Evolutionary conservation across 2,888 invertebrate species (phyloP).

Genomic region (Callyntrura guangdongensis): DNA sequence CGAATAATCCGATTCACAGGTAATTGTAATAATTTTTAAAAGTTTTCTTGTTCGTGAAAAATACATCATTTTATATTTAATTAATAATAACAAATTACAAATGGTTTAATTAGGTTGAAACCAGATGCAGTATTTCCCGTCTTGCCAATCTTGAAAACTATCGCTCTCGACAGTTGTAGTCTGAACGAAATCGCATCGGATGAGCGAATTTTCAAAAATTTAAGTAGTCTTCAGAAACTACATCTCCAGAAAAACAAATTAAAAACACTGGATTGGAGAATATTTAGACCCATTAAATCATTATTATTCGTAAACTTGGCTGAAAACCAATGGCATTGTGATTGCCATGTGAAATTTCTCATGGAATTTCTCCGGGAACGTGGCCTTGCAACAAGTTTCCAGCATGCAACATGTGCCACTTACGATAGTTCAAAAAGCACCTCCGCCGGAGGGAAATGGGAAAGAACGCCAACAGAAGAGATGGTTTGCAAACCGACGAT

Average conservation of each 20-base stretch:
- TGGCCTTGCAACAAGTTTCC: neutral
- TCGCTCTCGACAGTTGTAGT: too few species aligned
- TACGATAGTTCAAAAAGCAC: constrained; percentile 27
- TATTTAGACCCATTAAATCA: neutral
- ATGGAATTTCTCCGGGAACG: constrained; percentile 37
- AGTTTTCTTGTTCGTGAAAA: too few species aligned
- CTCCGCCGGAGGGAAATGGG: constrained; percentile 50
- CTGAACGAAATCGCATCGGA: too few species aligned
- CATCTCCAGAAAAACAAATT: constrained; percentile 4
- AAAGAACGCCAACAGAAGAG: neutral
- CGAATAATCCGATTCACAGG: too few species aligned
- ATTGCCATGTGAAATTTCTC: constrained; percentile 56
- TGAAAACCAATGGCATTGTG: constrained; percentile 52
- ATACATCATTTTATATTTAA: too few species aligned
- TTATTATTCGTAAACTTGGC: neutral
- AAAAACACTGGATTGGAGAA: neutral
- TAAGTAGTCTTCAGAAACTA: neutral
- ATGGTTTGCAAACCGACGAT: constrained; percentile 38
- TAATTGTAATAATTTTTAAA: too few species aligned
- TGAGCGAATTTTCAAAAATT: too few species aligned
- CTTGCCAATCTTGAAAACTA: too few species aligned
- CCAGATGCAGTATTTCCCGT: too few species aligned
- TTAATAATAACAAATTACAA: too few species aligned
- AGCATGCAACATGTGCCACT: neutral
- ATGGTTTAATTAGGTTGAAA: too few species aligned